Percentiles rank a stretch among this genome's conserved stretches.
phyloP scores from a whole-genome alignment of 92 coral and sea anemone genomes.

The Zoanthus sansibaricus region DNA sequence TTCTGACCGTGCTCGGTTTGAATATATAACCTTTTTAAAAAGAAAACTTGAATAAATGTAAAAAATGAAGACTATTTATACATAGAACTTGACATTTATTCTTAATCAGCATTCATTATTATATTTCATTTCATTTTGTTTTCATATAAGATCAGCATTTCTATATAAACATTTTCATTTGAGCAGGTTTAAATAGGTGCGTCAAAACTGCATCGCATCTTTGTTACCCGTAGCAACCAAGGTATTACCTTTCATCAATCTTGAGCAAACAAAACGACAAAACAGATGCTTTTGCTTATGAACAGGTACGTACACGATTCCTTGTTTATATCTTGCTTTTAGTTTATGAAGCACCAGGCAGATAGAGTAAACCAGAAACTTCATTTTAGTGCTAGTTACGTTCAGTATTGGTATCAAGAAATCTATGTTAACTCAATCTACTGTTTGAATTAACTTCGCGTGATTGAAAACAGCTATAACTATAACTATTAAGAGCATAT shows the following conservation, averaged over 20 bases:
- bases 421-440: not conserved
- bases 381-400: not conserved
- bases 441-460: not conserved
- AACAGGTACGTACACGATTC: constrained; percentile 31
- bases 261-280: constrained; percentile 19
- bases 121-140: no score
- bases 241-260: constrained; percentile 22
- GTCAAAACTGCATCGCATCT: not conserved
- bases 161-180: no score
- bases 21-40: no score
- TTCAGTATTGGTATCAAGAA: not conserved
- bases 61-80: no score
- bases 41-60: no score
- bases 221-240: constrained; percentile 28
- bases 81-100: no score
- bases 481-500: no score
- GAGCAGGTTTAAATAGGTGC: not conserved
- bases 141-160: no score
- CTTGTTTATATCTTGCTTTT: not conserved
- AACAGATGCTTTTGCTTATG: constrained; percentile 6
- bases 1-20: no score
- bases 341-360: not conserved
- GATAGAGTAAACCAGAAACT: not conserved
- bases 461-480: not conserved
- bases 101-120: no score